Conservation (phyloP, 2,113 vertebrate species). For the Cephalopterus ornatus region DNA sequence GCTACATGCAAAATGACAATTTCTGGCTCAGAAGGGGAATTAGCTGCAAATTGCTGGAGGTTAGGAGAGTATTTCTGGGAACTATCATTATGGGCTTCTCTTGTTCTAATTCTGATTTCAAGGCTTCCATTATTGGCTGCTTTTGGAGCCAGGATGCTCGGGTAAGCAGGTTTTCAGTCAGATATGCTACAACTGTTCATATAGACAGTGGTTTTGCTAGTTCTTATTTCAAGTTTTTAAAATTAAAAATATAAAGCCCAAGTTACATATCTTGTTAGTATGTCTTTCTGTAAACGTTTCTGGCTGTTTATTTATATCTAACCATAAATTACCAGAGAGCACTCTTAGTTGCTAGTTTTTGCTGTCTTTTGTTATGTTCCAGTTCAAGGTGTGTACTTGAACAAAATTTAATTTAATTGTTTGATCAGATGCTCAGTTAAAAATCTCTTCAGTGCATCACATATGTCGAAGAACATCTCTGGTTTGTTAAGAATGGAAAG, state of each 20-base stretch:
- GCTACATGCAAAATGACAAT: neutral
- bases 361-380: neutral
- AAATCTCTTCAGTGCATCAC: neutral
- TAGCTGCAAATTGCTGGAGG: neutral
- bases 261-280: neutral
- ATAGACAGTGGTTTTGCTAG: neutral
- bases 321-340: neutral
- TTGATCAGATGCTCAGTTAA: neutral
- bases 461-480: neutral
- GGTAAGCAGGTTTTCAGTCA: neutral
- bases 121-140: neutral
- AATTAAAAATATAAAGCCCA: neutral
- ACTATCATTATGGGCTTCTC: neutral
- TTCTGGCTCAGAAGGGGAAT: neutral
- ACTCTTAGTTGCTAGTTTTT: neutral
- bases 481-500: neutral
- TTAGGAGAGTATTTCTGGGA: neutral
- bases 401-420: neutral
- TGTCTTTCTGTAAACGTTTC: neutral
- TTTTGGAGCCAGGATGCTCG: neutral
- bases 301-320: neutral
- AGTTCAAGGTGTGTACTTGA: neutral
- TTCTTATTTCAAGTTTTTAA: neutral
- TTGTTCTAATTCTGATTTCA: neutral
- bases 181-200: neutral